phyloP scores from a whole-genome alignment of 2,888 invertebrate genomes.

The Lithophane semibrunnea region DNA sequence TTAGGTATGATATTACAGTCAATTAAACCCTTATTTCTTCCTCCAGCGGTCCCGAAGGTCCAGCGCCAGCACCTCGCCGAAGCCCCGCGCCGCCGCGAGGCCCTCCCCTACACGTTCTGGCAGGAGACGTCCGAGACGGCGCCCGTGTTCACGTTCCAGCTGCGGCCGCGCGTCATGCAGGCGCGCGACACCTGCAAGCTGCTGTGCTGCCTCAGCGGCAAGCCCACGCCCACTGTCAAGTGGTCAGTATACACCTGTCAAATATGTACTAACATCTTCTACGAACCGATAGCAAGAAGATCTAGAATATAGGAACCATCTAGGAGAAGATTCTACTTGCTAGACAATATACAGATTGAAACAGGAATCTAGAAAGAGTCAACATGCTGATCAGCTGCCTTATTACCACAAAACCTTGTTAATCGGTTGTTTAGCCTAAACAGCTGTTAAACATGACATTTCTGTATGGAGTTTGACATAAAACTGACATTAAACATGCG shows the following conservation, averaged over 20 bases:
- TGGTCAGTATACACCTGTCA: constrained; percentile 88
- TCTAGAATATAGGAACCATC: too few relatives aligned
- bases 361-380: not conserved
- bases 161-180: constrained; percentile 99
- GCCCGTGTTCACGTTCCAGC: constrained; percentile 99
- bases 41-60: constrained; percentile 94
- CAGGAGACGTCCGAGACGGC: constrained; percentile 98
- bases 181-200: constrained; percentile 98
- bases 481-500: too few relatives aligned
- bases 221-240: constrained; percentile 97
- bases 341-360: too few relatives aligned
- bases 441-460: too few relatives aligned
- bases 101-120: constrained; percentile 96
- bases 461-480: too few relatives aligned
- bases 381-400: too few relatives aligned
- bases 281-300: not conserved
- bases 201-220: constrained; percentile 98
- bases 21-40: not conserved
- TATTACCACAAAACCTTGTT: too few relatives aligned
- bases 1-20: not conserved
- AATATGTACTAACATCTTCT: not conserved
- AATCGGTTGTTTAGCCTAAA: too few relatives aligned
- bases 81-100: constrained; percentile 94
- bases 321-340: too few relatives aligned
- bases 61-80: constrained; percentile 93